Evolutionary conservation across 2,888 invertebrate species (phyloP), one percentile per base, ranked within the genome.

Genomic region (Lomographa bimaculata): DNA sequence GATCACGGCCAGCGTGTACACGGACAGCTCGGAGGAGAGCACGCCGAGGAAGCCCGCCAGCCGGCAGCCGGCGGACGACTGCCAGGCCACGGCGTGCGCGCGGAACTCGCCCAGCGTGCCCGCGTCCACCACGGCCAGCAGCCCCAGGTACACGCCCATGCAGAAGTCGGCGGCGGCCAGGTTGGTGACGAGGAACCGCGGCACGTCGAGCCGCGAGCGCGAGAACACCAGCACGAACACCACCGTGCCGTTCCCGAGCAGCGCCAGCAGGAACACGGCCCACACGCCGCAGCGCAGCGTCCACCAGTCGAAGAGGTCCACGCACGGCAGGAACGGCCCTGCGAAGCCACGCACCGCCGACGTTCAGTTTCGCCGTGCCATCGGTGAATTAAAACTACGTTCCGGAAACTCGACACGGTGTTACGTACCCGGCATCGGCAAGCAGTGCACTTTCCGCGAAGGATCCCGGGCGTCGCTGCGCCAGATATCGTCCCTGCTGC

Each of bases 221-320:
- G 97, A 96, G 79, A 95, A 97, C 52, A 98, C 91, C 34, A 98
- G 91, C 26, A 99, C 98, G 70, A 98, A 96, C 6, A 98, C 97
- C 5, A 98, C 98, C 0, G 96, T 96, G 25, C 97, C 98, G 79
- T 99, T 99, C 50, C 99, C 99, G 30, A 98, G 91, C 89, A 99
- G 93, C 20, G 98, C 98, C 60, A 98, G 91, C 39, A 98, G 92
- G 82, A 98, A 98, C 24, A 99, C 98, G 7, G 97, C 94, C 98
- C 99, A 99, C 30, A 98, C 97, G 8, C 98, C 98, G 75, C 98
- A 98, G 21, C 98, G 93, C 59, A 98, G 86, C 2, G 97, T 97
- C 98, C 98, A 98, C 98, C 98, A 98, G 73, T 98, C 98, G 79
- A 98, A 98, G 36, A 98, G 90, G 79, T 98, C 98, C 70, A 96